phyloP scores from a whole-genome alignment of 1,140 invertebrate species.

The Scaptodrosophila lebanonensis region DNA sequence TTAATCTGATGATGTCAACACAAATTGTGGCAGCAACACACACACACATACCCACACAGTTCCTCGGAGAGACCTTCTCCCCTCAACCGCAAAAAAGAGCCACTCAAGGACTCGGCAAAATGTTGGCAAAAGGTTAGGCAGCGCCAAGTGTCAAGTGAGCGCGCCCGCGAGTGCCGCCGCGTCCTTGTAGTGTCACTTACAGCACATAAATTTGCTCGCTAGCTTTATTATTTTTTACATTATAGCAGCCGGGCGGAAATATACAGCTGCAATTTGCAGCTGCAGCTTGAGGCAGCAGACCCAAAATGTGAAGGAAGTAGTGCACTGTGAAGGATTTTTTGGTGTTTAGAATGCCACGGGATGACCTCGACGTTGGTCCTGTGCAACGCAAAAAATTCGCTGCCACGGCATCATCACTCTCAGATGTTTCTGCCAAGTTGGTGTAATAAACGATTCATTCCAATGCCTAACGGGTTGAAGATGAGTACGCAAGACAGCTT shows the following conservation, averaged over 20 bases:
- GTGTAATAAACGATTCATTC: no score
- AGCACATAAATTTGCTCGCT: slow-evolving; percentile 53
- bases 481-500: no score
- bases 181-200: slow-evolving; percentile 70
- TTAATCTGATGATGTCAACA: slow-evolving; percentile 75
- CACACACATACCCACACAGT: background rate
- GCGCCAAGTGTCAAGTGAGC: slow-evolving; percentile 53
- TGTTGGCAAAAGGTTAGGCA: slow-evolving; percentile 68
- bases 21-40: slow-evolving; percentile 57
- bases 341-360: slow-evolving; percentile 20
- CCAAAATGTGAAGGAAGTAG: slow-evolving; percentile 33
- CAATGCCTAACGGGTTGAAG: no score
- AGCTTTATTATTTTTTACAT: background rate
- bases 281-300: slow-evolving; percentile 40
- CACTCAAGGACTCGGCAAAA: slow-evolving; percentile 68
- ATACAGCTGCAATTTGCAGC: slow-evolving; percentile 71
- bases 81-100: slow-evolving; percentile 33
- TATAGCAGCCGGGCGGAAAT: slow-evolving; percentile 37
- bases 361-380: slow-evolving; percentile 22
- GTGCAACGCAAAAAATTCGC: no score
- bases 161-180: slow-evolving; percentile 33
- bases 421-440: no score
- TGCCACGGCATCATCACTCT: no score
- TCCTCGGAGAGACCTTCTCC: slow-evolving; percentile 17
- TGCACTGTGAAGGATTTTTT: slow-evolving; percentile 62